phyloP scores from a whole-genome alignment of 2,797 vertebrate genomes.

The Mastacembelus armatus region DNA sequence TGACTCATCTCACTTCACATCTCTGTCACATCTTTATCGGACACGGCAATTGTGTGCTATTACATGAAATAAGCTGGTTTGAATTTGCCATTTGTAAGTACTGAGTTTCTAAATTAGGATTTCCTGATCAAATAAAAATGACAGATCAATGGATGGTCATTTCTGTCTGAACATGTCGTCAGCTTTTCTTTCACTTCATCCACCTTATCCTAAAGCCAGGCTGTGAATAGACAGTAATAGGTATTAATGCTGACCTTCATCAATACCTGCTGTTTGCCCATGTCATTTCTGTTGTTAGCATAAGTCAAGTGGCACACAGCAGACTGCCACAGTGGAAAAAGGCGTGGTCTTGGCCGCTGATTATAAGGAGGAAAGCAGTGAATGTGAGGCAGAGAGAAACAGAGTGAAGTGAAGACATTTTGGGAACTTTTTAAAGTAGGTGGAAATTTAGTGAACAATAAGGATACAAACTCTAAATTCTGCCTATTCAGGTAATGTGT shows the following conservation, averaged over 20 bases:
- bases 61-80: neutral
- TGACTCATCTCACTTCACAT: neutral
- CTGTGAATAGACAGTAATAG: neutral
- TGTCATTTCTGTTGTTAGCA: slow-evolving; percentile 12
- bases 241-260: too few species aligned
- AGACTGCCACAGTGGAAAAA: slow-evolving; percentile 18
- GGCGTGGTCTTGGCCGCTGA: slow-evolving; percentile 72
- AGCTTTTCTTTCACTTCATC: slow-evolving; percentile 9
- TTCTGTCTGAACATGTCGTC: neutral
- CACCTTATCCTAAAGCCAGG: slow-evolving; percentile 2
- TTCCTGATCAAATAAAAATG: neutral
- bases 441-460: neutral
- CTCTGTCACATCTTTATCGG: neutral
- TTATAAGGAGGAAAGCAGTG: slow-evolving; percentile 39
- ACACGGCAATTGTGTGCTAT: neutral
- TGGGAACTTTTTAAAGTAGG: slow-evolving; percentile 25
- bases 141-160: neutral
- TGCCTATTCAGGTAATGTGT: neutral
- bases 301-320: slow-evolving; percentile 1
- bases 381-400: slow-evolving; percentile 11
- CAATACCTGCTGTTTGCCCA: slow-evolving; percentile 36
- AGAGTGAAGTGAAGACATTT: slow-evolving; percentile 7
- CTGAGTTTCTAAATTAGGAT: neutral
- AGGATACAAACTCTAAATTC: neutral
- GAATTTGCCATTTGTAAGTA: neutral